Evolutionary conservation across 1,140 invertebrate species (phyloP).

Genomic region (Brachionus angularis): DNA sequence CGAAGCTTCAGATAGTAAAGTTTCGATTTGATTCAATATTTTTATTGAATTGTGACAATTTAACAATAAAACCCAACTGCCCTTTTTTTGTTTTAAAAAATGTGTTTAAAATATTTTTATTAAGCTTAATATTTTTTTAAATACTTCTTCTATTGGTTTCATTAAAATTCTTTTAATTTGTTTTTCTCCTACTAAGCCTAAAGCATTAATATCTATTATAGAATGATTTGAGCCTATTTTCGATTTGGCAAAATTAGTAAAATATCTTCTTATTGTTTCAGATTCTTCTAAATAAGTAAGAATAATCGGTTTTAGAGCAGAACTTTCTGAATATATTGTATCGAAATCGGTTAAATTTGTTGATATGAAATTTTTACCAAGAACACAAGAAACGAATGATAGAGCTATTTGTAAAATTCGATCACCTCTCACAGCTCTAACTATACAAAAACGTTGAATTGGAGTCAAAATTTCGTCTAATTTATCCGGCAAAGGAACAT

Average conservation of each 20-base stretch:
- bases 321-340: slow-evolving; percentile 47
- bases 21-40: slow-evolving; percentile 51
- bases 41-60: slow-evolving; percentile 54
- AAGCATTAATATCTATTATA: slow-evolving; percentile 51
- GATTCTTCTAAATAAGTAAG: slow-evolving; percentile 51
- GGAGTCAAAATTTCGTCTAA: slow-evolving; percentile 52
- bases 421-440: slow-evolving; percentile 54
- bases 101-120: neutral
- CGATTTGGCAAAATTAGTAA: slow-evolving; percentile 50
- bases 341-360: slow-evolving; percentile 11
- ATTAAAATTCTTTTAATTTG: slow-evolving; percentile 48
- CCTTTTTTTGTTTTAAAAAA: slow-evolving; percentile 46
- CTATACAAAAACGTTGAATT: slow-evolving; percentile 54
- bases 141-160: slow-evolving; percentile 34
- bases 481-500: slow-evolving; percentile 52
- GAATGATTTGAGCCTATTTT: slow-evolving; percentile 48
- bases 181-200: slow-evolving; percentile 48
- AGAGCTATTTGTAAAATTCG: slow-evolving; percentile 52
- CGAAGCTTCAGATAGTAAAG: slow-evolving; percentile 49
- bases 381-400: slow-evolving; percentile 51
- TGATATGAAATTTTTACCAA: slow-evolving; percentile 45
- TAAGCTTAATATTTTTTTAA: too few relatives aligned
- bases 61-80: slow-evolving; percentile 54
- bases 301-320: slow-evolving; percentile 50
- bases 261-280: slow-evolving; percentile 50